These are phyloP conservation scores for Strigops habroptila DNA, from an alignment of 2,113 vertebrate genomes.

Conservation along the genomic window DNA sequence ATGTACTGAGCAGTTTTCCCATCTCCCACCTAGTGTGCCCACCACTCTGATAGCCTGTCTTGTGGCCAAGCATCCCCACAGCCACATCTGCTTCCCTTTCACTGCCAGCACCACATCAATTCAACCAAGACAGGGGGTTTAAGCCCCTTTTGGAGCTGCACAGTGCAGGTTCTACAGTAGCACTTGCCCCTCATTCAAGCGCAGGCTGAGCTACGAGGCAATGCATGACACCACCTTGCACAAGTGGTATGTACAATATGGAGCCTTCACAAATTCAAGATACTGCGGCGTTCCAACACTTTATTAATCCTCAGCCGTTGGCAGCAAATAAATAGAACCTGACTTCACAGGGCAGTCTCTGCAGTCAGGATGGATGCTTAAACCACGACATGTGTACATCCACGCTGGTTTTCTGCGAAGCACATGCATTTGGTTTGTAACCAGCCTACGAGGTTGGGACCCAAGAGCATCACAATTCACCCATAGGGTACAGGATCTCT, in stretches of 20 bases:
- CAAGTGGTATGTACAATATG: rapidly evolving
- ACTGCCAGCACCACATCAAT: neutral
- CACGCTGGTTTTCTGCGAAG: rapidly evolving
- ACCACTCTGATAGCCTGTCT: neutral
- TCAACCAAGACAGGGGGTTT: rapidly evolving
- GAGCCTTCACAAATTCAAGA: neutral
- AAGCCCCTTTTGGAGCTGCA: neutral
- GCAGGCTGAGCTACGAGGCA: rapidly evolving
- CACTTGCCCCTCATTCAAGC: neutral
- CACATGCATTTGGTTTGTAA: neutral
- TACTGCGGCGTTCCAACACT: rapidly evolving
- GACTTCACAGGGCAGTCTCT: neutral
- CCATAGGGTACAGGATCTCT: rapidly evolving
- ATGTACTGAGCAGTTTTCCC: neutral
- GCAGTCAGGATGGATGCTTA: neutral
- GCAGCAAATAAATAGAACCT: neutral
- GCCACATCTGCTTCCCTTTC: neutral
- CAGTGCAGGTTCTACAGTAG: neutral
- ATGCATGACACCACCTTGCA: rapidly evolving
- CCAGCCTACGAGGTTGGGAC: rapidly evolving
- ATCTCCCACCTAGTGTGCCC: neutral
- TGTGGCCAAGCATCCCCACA: rapidly evolving
- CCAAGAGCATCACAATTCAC: neutral
- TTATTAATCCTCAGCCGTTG: neutral
- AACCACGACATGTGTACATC: neutral